Evolutionary conservation across 2,888 invertebrate species (phyloP), one percentile per base, ranked within the genome.

Genomic region (Pomacea canaliculata): DNA sequence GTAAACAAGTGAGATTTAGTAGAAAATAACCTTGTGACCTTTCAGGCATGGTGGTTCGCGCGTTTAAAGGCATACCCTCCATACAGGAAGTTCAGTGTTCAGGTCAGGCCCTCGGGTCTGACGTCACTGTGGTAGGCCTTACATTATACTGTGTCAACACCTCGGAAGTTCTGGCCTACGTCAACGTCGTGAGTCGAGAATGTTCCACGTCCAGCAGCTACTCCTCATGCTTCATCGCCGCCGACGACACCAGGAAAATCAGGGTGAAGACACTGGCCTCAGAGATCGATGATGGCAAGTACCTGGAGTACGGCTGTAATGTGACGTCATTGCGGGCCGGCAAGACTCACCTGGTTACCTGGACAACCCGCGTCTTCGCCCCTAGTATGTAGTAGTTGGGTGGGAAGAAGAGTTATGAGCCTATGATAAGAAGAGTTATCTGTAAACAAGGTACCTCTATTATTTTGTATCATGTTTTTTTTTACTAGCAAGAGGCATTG

Each of bases 171-270:
- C 49, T 74, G 18, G 74, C 74, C 62, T 49, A 27, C 51, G 46
- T 74, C 8, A 74, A 74, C 51, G 46, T 74, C 59, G 60, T 68
- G 68, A 69, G 59, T 19, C 59, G 59, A 19, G 69, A 69, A 62
- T 74, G 69, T 48, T 74, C 68, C 23, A 74, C 74, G 23, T 74
- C 74, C 9, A 68, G 16, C 59, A 69, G 68, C 48, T 69, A 69
- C 16, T 74, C 69, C 18, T 59, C 69, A 0, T 74, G 74, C 27
- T 13, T 49, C 19, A 23, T 62, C 4, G 19, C 68, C 37, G 0
- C 46, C n/a, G 49, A n/a, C 3, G 67, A 74, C 27, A 49, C 62
- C 12, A 46, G 16, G 5, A 74, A 23, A 2, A 62, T 69, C 10
- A 66, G 69, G 5, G 9, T 74, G 7, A 46, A 62, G n/a, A 69